phyloP scores from a whole-genome alignment of 2,888 invertebrate species.

The Philereme transversata region DNA sequence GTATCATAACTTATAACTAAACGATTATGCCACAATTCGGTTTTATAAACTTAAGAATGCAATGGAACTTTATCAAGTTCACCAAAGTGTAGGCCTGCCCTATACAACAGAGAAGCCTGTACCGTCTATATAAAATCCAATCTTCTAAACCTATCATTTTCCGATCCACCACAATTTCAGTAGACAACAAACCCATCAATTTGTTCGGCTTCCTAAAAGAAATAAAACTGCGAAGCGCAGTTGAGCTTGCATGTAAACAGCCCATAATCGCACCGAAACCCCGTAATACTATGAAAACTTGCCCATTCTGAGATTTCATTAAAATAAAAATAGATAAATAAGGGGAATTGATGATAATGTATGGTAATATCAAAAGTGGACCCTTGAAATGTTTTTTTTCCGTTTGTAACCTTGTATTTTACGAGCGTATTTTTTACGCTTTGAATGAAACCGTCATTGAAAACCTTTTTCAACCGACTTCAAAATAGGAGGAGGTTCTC shows the following conservation, averaged over 20 bases:
- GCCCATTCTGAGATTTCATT: constrained; percentile 69
- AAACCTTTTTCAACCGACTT: too few species aligned
- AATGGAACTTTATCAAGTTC: not conserved
- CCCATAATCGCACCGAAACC: constrained; percentile 70
- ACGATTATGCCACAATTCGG: too few species aligned
- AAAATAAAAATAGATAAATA: constrained; percentile 64
- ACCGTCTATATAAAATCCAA: constrained; percentile 9
- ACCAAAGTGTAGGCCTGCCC: not conserved
- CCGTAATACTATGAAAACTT: constrained; percentile 71
- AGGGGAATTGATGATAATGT: constrained; percentile 53
- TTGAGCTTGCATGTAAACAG: constrained; percentile 72
- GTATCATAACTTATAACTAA: too few species aligned
- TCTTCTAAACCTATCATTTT: constrained; percentile 23
- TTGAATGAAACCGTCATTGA: not conserved
- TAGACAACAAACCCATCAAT: constrained; percentile 33
- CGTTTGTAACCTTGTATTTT: constrained; percentile 23
- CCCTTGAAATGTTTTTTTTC: constrained; percentile 37
- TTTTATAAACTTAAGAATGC: too few species aligned
- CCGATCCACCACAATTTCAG: constrained; percentile 25
- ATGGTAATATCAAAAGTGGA: constrained; percentile 55
- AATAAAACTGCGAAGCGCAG: constrained; percentile 42
- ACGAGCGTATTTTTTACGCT: constrained; percentile 4
- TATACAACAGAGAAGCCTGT: too few species aligned
- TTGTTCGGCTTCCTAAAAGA: constrained; percentile 32
- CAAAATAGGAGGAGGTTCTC: too few species aligned